Base-by-base conservation (phyloP, 2,797 vertebrate genomes). In the Carcharodon carcharias region DNA sequence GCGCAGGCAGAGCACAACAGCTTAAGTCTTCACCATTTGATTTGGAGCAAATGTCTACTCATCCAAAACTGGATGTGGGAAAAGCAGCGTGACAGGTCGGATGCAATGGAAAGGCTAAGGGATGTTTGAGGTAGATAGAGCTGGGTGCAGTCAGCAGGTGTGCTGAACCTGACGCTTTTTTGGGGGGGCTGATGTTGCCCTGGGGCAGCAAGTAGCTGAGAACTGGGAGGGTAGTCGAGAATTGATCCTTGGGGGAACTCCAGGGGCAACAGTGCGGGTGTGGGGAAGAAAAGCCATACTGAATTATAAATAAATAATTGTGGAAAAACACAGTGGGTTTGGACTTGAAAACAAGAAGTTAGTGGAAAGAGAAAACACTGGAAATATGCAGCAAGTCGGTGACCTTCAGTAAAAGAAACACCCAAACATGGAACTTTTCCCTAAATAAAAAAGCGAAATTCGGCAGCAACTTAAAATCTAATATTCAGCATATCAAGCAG, bases 101-200 rank as follows among this genome's bases (percentile, higher is more conserved):
- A 31, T 35, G 23, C 9, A 28, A 50, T 26, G 45, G 26, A 31
- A 0, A 8, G 54, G 50, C 89, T 31, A 14, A 77, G 77, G 63
- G 71, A 80, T 63, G 58, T 18, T 35, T 28, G 45, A 82, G 77
- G 65, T 88, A 93, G 92, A 73, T 88, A 93, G 92, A 73, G 88
- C 89, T 94, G 96, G 96, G 96, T 94, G 96, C 80, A 23, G 80
- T 40, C 63, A 21, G 14, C 61, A 65, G 21, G 28, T 35, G 18
- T 9, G 35, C 58, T 96, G 96, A 92, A 85, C 11, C 31, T n/a
- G 31, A 77, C 35, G 8, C 12, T 1, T 77, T 35, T 50, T 50
- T 50, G 0, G 45, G 45, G 45, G 45, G 71, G 71, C 73, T 31
- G 71, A 82, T 54, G 85, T 54, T 26, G 2, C 35, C 50, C 3